Evolutionary conservation across 2,888 invertebrate genomes (phyloP).

Genomic region (Amphimallon solstitiale): DNA sequence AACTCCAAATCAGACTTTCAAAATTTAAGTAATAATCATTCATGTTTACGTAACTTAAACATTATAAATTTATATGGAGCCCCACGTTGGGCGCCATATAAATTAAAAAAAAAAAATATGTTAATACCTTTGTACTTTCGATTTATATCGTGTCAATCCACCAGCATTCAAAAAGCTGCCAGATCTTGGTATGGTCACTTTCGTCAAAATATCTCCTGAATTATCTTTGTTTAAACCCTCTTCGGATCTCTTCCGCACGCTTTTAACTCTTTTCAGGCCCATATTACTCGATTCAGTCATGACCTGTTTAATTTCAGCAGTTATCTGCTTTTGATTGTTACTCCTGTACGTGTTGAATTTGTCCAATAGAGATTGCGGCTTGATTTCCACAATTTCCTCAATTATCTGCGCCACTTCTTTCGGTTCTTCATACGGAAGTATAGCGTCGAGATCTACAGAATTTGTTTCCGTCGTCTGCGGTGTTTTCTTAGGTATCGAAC

Average conservation of each 20-base stretch:
- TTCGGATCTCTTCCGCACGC: conserved; percentile 56
- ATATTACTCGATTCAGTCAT: conserved; percentile 59
- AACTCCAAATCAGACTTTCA: no score
- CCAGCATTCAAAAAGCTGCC: conserved; percentile 87
- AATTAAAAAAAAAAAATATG: no score
- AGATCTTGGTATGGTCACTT: conserved; percentile 86
- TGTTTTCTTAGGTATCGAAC: conserved; percentile 63
- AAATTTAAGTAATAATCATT: no score
- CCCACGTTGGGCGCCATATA: no score
- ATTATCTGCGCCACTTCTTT: conserved; percentile 35
- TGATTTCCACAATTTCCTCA: conserved; percentile 66
- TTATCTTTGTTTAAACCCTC: conserved; percentile 64
- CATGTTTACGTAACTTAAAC: no score
- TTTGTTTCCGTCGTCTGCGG: conserved; percentile 58
- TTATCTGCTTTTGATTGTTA: conserved; percentile 65
- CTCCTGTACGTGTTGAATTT: conserved; percentile 65
- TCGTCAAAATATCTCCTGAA: conserved; percentile 83
- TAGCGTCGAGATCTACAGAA: conserved; percentile 58
- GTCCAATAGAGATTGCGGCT: conserved; percentile 66
- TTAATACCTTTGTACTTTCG: conserved; percentile 72
- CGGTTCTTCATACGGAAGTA: conserved; percentile 61
- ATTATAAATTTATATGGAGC: no score
- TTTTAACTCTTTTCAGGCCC: conserved; percentile 64
- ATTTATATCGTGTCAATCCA: conserved; percentile 80
- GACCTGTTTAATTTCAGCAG: conserved; percentile 63